Evolutionary conservation across 2,797 vertebrate species (phyloP).

Genomic region (Pipistrellus pygmaeus): DNA sequence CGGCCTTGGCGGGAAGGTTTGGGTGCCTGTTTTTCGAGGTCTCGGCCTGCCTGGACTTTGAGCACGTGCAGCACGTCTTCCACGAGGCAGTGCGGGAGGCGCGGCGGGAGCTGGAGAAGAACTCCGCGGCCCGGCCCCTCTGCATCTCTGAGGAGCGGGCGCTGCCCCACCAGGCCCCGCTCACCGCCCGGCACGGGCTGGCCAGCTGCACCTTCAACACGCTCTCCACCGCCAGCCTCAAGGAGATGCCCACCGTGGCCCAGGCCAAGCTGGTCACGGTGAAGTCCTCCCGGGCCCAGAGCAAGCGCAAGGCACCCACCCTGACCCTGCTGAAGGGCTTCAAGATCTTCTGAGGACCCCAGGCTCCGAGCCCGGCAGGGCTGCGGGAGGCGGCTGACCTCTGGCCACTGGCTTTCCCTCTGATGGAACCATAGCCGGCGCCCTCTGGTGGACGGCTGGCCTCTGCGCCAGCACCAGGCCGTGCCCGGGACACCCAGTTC

Average conservation of each 20-base stretch:
- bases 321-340: slow-evolving; percentile 95
- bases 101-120: slow-evolving; percentile 85
- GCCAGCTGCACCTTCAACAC: slow-evolving; percentile 88
- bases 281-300: slow-evolving; percentile 95
- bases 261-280: slow-evolving; percentile 96
- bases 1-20: slow-evolving; percentile 89
- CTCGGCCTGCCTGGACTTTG: slow-evolving; percentile 94
- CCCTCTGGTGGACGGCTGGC: not conserved
- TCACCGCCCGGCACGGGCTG: slow-evolving; percentile 85
- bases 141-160: slow-evolving; percentile 92
- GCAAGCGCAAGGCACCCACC: slow-evolving; percentile 94
- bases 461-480: not conserved
- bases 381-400: not conserved
- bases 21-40: slow-evolving; percentile 93
- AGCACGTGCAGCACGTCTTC: slow-evolving; percentile 92
- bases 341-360: slow-evolving; percentile 93
- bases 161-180: slow-evolving; percentile 78
- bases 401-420: not conserved
- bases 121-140: slow-evolving; percentile 84
- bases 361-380: not conserved
- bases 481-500: not conserved
- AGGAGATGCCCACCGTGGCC: slow-evolving; percentile 93
- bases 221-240: slow-evolving; percentile 89
- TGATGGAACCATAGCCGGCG: not conserved
- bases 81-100: slow-evolving; percentile 92